Base-by-base conservation (phyloP, 2,888 invertebrate species). In the Spisula solida region DNA sequence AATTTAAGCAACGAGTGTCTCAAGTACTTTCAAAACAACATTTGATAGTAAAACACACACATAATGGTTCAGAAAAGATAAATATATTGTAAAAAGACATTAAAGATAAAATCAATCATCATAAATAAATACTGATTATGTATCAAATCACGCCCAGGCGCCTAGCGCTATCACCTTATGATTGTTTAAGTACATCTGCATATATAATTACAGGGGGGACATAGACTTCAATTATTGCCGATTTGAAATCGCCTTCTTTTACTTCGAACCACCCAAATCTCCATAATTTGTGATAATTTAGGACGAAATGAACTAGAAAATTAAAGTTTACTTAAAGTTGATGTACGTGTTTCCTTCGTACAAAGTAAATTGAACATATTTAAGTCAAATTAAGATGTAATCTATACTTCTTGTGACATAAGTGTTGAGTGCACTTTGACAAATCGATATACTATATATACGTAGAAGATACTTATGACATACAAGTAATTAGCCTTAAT, bases 11-110 rank as follows among this genome's bases (percentile, higher is more conserved):
- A 66, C 60, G 25, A 8, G n/a, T 25, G 60, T 66, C 25, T 66
- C 60, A 8, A 66, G 60, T 66, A n/a, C n/a, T 66, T 25, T n/a
- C 25, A n/a, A 66, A 66, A 66, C 60, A 66, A 66, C 25, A 66
- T n/a, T 66, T 66, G n/a, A 66, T 25, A 25, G 60, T 66, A 25
- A n/a, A 66, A 66, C n/a, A n/a, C 60, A 66, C 25, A 66, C 4
- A 66, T 66, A 66, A 66, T 2, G n/a, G 60, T 66, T 0, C 10
- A 25, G 25, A 66, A n/a, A 6, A 66, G 25, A 66, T 25, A 66
- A 25, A n/a, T 25, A 66, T 5, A 25, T 25, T 66, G 25, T 66
- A 66, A 25, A 66, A 25, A 25, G 25, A n/a, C 60, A 66, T 25
- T 66, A n/a, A 66, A 66, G 60, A 66, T 66, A 66, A 66, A 25